These are phyloP conservation scores for Caracal caracal DNA, from an alignment of 2,113 vertebrate genomes.

Conservation along the genomic window DNA sequence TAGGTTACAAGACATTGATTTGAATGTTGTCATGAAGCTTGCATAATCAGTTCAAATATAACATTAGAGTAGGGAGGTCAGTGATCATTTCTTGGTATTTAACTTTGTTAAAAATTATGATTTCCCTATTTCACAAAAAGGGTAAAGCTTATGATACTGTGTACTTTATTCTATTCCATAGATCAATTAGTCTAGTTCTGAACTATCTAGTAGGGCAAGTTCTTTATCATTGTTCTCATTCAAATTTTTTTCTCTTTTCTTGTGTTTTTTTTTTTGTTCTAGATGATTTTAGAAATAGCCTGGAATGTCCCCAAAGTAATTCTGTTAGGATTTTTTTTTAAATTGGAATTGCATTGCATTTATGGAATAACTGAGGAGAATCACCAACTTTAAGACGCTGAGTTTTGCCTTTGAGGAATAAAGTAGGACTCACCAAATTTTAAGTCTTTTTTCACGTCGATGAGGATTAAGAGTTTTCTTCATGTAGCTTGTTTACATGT, in stretches of 20 bases:
- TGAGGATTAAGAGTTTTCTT: conserved; percentile 23
- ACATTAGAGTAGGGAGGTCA: neutral
- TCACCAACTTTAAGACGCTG: neutral
- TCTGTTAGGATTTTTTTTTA: neutral
- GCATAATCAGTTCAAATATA: neutral
- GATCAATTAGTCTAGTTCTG: neutral
- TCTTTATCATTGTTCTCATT: neutral
- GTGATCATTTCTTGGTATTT: neutral
- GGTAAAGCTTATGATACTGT: neutral
- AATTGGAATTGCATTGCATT: neutral
- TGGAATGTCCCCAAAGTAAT: neutral
- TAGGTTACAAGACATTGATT: neutral
- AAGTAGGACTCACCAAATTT: neutral
- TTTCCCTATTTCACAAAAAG: neutral
- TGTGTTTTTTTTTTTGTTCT: conserved; percentile 32
- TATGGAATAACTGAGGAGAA: neutral
- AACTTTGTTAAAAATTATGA: neutral
- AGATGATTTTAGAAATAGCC: neutral
- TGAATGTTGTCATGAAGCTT: neutral
- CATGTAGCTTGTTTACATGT: neutral
- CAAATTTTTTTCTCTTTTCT: neutral
- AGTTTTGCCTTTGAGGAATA: neutral
- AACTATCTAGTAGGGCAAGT: neutral
- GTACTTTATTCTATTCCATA: neutral
- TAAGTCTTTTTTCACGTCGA: neutral